phyloP scores from a whole-genome alignment of 2,888 invertebrate species.

The Spisula solida region DNA sequence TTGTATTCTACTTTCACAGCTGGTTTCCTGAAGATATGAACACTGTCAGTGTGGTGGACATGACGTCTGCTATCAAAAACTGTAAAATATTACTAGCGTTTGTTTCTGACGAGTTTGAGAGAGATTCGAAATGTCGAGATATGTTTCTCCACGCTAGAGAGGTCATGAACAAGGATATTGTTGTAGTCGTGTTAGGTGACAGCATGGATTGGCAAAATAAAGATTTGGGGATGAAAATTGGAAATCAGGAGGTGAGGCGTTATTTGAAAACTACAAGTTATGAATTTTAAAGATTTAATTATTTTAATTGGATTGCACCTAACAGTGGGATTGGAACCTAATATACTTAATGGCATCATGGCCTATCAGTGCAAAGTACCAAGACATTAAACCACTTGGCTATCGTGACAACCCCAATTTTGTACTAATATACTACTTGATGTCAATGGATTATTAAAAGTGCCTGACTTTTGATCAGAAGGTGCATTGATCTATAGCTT shows the following conservation, averaged over 20 bases:
- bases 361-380: too few relatives aligned
- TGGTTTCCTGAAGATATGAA: constrained; percentile 80
- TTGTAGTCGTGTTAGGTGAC: constrained; percentile 79
- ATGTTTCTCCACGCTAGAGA: constrained; percentile 82
- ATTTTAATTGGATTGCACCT: too few relatives aligned
- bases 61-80: constrained; percentile 82
- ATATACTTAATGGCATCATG: too few relatives aligned
- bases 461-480: too few relatives aligned
- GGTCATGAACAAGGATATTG: constrained; percentile 80
- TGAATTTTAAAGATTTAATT: too few relatives aligned
- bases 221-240: constrained; percentile 82
- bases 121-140: constrained; percentile 79
- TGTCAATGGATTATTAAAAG: too few relatives aligned
- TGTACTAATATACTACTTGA: too few relatives aligned
- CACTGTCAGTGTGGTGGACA: constrained; percentile 74
- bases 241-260: constrained; percentile 75
- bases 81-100: constrained; percentile 83
- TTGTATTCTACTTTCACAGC: constrained; percentile 72
- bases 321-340: too few relatives aligned
- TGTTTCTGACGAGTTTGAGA: constrained; percentile 84
- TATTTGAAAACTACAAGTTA: neutral
- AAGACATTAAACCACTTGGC: too few relatives aligned
- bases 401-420: too few relatives aligned
- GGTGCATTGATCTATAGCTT: too few relatives aligned
- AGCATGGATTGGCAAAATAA: constrained; percentile 82